Evolutionary conservation across 1,140 invertebrate genomes (phyloP).

Genomic region (Gonatopus flavifemur): DNA sequence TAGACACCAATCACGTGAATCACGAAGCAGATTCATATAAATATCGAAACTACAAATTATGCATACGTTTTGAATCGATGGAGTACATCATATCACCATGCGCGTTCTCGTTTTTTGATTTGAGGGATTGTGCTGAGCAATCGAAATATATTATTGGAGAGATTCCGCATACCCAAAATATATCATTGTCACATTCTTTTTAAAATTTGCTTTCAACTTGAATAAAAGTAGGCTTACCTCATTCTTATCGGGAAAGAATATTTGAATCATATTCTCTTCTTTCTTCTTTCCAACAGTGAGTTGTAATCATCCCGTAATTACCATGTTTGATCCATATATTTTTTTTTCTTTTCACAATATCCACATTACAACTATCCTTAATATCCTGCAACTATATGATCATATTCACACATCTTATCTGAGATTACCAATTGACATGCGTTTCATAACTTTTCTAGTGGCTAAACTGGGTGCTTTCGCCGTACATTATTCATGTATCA

Average conservation of each 20-base stretch:
- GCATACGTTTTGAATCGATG: no score
- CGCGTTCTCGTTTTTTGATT: no score
- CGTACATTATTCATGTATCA: no score
- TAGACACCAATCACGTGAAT: no score
- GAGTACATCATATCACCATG: no score
- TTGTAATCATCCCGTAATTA: conserved; percentile 7
- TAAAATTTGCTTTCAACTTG: not conserved
- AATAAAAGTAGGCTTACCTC: not conserved
- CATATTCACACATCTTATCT: conserved; percentile 26
- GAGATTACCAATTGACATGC: conserved; percentile 52
- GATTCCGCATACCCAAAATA: conserved; percentile 42
- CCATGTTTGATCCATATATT: not conserved
- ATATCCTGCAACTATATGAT: no score
- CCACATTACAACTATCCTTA: no score
- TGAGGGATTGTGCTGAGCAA: conserved; percentile 44
- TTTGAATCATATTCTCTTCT: not conserved
- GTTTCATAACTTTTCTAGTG: conserved; percentile 53
- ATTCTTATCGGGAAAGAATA: not conserved
- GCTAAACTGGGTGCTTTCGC: conserved; percentile 27
- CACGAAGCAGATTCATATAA: no score
- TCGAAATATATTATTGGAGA: conserved; percentile 49
- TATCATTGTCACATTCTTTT: conserved; percentile 20
- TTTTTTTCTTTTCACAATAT: not conserved
- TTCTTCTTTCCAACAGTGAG: not conserved
- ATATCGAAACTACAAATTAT: no score